Evolutionary conservation across 2,888 invertebrate species (phyloP).

Genomic region (Nebria salina): DNA sequence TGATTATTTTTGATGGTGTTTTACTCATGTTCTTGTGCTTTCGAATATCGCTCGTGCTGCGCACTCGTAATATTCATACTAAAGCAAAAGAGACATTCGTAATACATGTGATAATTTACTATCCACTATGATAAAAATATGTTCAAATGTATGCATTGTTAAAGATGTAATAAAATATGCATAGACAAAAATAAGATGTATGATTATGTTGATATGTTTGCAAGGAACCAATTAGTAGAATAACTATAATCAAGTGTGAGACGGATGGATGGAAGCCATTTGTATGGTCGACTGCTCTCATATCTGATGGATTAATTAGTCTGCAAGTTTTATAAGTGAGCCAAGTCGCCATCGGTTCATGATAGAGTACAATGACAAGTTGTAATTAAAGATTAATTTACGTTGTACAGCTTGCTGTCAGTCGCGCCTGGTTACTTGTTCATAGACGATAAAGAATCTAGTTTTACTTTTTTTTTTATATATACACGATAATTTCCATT

Average conservation of each 20-base stretch:
- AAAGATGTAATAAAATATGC: not conserved
- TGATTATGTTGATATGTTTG: not conserved
- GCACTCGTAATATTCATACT: too few relatives aligned
- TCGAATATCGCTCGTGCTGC: too few relatives aligned
- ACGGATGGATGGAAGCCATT: not conserved
- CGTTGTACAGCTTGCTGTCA: not conserved
- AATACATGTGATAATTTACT: too few relatives aligned
- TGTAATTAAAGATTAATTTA: slow-evolving; percentile 41
- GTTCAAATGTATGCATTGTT: not conserved
- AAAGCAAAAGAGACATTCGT: too few relatives aligned
- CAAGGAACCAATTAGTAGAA: not conserved
- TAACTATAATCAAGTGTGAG: not conserved
- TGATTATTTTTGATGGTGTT: too few relatives aligned
- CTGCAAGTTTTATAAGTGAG: slow-evolving; percentile 43
- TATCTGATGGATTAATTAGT: slow-evolving; percentile 33
- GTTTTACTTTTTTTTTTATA: slow-evolving; percentile 25
- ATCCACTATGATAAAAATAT: too few relatives aligned
- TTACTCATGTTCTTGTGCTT: too few relatives aligned
- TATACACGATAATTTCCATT: slow-evolving; percentile 26
- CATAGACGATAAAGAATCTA: not conserved
- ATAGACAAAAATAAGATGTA: not conserved
- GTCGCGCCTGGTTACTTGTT: slow-evolving; percentile 3
- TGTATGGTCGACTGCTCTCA: not conserved
- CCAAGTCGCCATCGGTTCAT: slow-evolving; percentile 19
- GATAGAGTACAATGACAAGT: slow-evolving; percentile 37